These are phyloP conservation scores for Eurystomus gularis DNA, from an alignment of 2,113 vertebrate genomes.

Conservation along the genomic window DNA sequence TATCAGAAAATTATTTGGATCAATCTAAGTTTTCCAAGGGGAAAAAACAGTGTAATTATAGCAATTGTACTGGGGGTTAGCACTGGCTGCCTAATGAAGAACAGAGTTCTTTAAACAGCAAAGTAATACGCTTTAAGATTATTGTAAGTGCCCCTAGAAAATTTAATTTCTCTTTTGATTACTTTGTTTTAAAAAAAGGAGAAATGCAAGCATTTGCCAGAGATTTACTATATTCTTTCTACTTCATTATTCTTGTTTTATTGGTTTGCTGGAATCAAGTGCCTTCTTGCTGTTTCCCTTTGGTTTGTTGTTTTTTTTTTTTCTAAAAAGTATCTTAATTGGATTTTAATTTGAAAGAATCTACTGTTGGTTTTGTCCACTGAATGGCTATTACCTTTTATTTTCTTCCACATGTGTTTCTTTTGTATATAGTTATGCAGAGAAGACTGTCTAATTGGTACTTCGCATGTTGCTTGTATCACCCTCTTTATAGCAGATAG, in stretches of 20 bases:
- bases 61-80: not conserved
- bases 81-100: not conserved
- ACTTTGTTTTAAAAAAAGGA: not conserved
- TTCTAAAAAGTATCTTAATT: not conserved
- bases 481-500: not conserved
- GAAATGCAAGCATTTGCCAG: not conserved
- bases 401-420: not conserved
- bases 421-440: not conserved
- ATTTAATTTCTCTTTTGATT: not conserved
- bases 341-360: not conserved
- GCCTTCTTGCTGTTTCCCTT: not conserved
- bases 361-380: not conserved
- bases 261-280: not conserved
- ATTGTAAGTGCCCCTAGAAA: not conserved
- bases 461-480: not conserved
- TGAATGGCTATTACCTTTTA: not conserved
- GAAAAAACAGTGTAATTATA: not conserved
- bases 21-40: not conserved
- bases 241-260: not conserved
- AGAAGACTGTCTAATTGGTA: not conserved
- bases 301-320: not conserved
- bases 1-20: not conserved
- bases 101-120: not conserved
- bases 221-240: not conserved
- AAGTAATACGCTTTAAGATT: not conserved